Evolutionary conservation across 2,113 vertebrate species (phyloP), one percentile per base, ranked within the genome.

Genomic region (Gadus chalcogrammus): DNA sequence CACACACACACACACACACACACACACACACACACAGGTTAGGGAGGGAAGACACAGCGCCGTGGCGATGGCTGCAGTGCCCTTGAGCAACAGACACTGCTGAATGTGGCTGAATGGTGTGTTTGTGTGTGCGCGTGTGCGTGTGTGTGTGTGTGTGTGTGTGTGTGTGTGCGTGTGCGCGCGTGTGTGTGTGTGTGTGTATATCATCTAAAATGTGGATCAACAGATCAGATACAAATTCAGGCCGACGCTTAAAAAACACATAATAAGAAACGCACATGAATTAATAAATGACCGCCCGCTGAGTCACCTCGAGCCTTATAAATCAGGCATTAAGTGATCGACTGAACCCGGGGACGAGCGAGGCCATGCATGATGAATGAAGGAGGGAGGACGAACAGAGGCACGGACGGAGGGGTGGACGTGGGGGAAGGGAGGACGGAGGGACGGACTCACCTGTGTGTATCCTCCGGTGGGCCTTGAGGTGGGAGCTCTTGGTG

Each of bases 401-500:
- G 24, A 27, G 5, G 24, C 4, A 15, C 0, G 13, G 20, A 58
- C 15, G 27, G 53, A 35, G 1, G 31, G 55, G 6, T n/a, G 13
- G 31, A 69, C 22, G 11, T 0, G 58, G 8, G 17, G 0, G 31
- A 61, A 11, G 13, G 27, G 20, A n/a, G 61, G 31, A 48, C 9
- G 22, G 65, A 20, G n/a, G 20, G 65, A 3, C 61, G 20, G 61
- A 15, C 61, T 15, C 72, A 98, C 97, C 97, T 83, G 97, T 99
- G 92, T 98, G 97, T 91, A 98, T 97, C 89, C 97, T 91, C 75
- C 94, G 83, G 81, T 99, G 97, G 52, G 97, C 96, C 91, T 99
- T 99, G 76, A 99, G 93, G 85, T 98, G 97, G 70, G 97, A 99
- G 79, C 97, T 99, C 89, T 99, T 98, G 68, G 97, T 99, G 90